Percentiles rank a stretch among this genome's conserved stretches.
phyloP scores from a whole-genome alignment of 2,797 vertebrate species.

The Epinephelus coioides region DNA sequence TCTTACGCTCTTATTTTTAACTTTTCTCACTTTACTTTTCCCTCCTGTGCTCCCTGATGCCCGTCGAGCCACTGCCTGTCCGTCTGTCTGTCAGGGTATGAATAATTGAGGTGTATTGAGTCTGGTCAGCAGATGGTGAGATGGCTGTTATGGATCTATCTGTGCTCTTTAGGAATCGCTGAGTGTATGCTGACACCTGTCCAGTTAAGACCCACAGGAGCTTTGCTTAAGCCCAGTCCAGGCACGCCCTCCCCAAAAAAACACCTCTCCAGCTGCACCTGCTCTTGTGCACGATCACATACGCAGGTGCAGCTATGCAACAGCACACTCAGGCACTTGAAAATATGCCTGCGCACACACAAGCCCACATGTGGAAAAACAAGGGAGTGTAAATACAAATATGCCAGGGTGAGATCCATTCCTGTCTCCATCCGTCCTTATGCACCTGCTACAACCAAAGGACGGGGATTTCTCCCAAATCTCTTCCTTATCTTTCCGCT shows the following conservation, averaged over 20 bases:
- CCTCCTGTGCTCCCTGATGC: conserved; percentile 22
- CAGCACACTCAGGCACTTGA: conserved; percentile 25
- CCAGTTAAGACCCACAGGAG: conserved; percentile 53
- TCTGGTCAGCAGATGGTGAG: conserved; percentile 82
- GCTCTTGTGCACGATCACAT: neutral
- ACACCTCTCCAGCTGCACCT: conserved; percentile 22
- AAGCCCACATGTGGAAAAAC: conserved; percentile 42
- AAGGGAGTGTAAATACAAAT: conserved; percentile 45
- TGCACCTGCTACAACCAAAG: conserved; percentile 48
- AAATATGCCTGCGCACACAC: conserved; percentile 60
- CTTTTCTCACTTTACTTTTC: conserved; percentile 47
- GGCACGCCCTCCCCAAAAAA: conserved; percentile 11
- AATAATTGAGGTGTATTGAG: conserved; percentile 83
- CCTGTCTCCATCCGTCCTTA: conserved; percentile 20
- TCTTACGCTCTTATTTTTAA: conserved; percentile 26
- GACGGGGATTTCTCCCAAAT: conserved; percentile 18
- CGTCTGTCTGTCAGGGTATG: conserved; percentile 67
- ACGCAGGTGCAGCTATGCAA: conserved; percentile 40
- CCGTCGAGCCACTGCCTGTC: conserved; percentile 50
- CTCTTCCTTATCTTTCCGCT: conserved; percentile 20
- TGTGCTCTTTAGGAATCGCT: conserved; percentile 66
- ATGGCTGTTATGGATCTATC: conserved; percentile 71
- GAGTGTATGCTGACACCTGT: conserved; percentile 74
- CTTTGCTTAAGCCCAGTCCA: conserved; percentile 22
- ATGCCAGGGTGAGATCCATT: conserved; percentile 17